phyloP scores from a whole-genome alignment of 1,140 invertebrate species.

The Drosophila ironensis region DNA sequence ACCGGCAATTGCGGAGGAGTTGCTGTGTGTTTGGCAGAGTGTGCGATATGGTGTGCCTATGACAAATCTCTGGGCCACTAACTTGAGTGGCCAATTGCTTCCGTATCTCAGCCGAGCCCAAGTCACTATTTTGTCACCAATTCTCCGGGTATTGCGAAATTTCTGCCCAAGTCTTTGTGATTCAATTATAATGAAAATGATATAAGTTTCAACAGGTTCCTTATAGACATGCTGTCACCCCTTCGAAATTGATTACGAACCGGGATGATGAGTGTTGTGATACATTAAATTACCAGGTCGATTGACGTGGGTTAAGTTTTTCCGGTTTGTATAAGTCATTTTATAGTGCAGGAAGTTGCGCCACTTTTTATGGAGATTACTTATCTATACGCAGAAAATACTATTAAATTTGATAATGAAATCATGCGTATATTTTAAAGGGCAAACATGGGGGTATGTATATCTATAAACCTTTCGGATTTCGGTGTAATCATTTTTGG shows the following conservation, averaged over 20 bases:
- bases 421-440: constrained; percentile 12
- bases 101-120: constrained; percentile 33
- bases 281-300: constrained; percentile 34
- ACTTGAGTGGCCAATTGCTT: constrained; percentile 31
- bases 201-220: constrained; percentile 36
- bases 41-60: constrained; percentile 4
- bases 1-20: constrained; percentile 12
- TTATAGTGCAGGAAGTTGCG: constrained; percentile 2
- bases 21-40: not conserved
- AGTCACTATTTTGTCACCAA: constrained; percentile 34
- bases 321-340: constrained; percentile 25
- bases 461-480: no score
- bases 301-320: constrained; percentile 28
- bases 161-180: constrained; percentile 38
- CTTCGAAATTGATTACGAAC: constrained; percentile 2
- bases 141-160: constrained; percentile 36
- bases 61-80: constrained; percentile 24
- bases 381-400: not conserved
- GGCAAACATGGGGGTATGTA: no score
- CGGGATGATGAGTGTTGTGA: constrained; percentile 44
- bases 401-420: constrained; percentile 9
- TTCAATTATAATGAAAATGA: constrained; percentile 67
- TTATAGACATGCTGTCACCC: constrained; percentile 75
- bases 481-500: not conserved
- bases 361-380: constrained; percentile 1